phyloP scores from a whole-genome alignment of 1,140 invertebrate species.

The Pentalonia nigronervosa region DNA sequence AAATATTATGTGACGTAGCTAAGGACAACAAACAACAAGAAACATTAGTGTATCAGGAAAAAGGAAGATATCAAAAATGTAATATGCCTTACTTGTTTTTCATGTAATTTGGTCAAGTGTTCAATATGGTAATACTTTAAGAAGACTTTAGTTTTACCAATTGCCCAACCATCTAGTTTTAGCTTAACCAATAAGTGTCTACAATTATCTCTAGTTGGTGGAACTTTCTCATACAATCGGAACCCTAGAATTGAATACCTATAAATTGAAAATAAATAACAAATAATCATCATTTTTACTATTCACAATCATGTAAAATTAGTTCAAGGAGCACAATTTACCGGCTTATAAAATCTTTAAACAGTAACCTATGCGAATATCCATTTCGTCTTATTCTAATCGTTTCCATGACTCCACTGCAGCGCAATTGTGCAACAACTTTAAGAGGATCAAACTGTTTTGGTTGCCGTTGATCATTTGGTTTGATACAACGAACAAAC shows the following conservation, averaged over 20 bases:
- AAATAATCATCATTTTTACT: neutral
- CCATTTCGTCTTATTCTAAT: slow-evolving; percentile 82
- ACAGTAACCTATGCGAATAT: slow-evolving; percentile 80
- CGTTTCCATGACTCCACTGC: slow-evolving; percentile 83
- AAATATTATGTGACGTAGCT: slow-evolving; percentile 74
- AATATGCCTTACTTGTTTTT: slow-evolving; percentile 69
- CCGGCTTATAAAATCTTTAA: slow-evolving; percentile 82
- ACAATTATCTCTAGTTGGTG: slow-evolving; percentile 76
- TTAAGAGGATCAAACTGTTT: slow-evolving; percentile 75
- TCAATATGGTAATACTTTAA: slow-evolving; percentile 88
- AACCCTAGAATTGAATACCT: slow-evolving; percentile 85
- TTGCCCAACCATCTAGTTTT: slow-evolving; percentile 82
- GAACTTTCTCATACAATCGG: slow-evolving; percentile 75
- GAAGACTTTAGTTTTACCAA: slow-evolving; percentile 88
- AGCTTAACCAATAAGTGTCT: slow-evolving; percentile 74
- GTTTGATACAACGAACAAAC: slow-evolving; percentile 85
- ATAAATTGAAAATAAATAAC: slow-evolving; percentile 60
- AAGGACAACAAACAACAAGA: slow-evolving; percentile 60
- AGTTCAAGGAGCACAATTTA: slow-evolving; percentile 61
- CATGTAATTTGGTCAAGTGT: slow-evolving; percentile 79
- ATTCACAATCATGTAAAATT: neutral
- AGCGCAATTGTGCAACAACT: slow-evolving; percentile 78
- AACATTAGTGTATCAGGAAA: neutral
- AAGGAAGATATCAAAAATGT: neutral
- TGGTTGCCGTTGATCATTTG: slow-evolving; percentile 76